Percentiles rank a stretch among this genome's conserved stretches.
Evolutionary conservation across 2,888 invertebrate genomes (phyloP).

Genomic region (Lagria hirta): DNA sequence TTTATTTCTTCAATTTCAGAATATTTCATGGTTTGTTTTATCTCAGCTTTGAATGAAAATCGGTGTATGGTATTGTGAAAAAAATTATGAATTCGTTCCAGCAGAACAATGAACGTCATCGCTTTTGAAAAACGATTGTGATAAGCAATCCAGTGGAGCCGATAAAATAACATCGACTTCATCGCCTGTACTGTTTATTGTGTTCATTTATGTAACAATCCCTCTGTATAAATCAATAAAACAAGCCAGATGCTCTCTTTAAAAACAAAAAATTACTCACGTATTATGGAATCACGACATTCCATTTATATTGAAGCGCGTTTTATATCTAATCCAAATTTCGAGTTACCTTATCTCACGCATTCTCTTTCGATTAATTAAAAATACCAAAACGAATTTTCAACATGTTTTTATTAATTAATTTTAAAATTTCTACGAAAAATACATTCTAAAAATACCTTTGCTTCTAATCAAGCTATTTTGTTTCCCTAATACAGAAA

Average conservation of each 20-base stretch:
- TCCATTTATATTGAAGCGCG: constrained; percentile 1
- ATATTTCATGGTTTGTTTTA: constrained; percentile 2
- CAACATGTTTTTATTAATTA: constrained; percentile 20
- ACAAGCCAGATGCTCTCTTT: constrained; percentile 11
- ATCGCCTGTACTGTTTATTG: constrained; percentile 24
- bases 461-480: too few relatives aligned
- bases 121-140: constrained; percentile 17
- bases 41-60: constrained; percentile 4
- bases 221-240: constrained; percentile 21
- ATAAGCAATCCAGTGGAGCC: constrained; percentile 21
- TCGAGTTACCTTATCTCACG: not conserved
- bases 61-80: constrained; percentile 7
- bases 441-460: too few relatives aligned
- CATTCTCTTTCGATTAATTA: not conserved
- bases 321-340: constrained; percentile 1
- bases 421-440: constrained; percentile 13
- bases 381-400: constrained; percentile 7
- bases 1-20: too few relatives aligned
- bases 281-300: not conserved
- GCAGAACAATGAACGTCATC: constrained; percentile 22
- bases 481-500: too few relatives aligned
- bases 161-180: constrained; percentile 24
- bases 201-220: constrained; percentile 24
- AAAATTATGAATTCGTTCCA: constrained; percentile 15
- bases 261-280: constrained; percentile 7